These are phyloP conservation scores for Trogon melanurus DNA, from an alignment of 2,113 vertebrate species.

Conservation along the genomic window DNA sequence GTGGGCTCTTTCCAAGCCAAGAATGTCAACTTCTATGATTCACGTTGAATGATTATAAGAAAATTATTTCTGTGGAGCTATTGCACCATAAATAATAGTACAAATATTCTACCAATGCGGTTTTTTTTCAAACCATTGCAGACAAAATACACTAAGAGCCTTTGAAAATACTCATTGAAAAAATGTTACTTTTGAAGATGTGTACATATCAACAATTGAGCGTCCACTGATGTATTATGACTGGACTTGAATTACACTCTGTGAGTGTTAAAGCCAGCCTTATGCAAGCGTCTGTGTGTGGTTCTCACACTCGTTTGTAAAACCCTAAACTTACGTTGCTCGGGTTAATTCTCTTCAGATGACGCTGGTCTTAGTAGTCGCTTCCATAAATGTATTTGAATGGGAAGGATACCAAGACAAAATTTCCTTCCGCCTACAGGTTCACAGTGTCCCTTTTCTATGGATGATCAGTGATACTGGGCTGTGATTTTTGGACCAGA, in stretches of 20 bases:
- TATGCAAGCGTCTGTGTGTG: accelerated
- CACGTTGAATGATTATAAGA: neutral
- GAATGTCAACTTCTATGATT: neutral
- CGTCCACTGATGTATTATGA: neutral
- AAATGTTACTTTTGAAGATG: neutral
- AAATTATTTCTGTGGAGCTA: neutral
- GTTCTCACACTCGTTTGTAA: neutral
- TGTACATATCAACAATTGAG: neutral
- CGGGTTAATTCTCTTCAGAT: neutral
- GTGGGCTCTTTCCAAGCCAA: neutral
- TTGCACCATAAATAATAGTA: neutral
- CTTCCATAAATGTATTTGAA: neutral
- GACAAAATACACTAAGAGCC: neutral
- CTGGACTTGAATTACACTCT: neutral
- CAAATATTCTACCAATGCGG: neutral
- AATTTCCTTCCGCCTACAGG: neutral
- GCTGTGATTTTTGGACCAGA: neutral
- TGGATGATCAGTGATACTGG: neutral
- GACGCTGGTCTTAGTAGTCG: neutral
- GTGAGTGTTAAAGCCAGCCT: neutral
- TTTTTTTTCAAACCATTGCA: neutral
- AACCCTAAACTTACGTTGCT: neutral
- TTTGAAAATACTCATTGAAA: neutral
- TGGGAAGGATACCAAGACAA: neutral
- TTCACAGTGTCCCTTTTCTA: neutral